Percentiles rank a stretch among this genome's conserved stretches.
Evolutionary conservation across 1,140 invertebrate genomes (phyloP).

Genomic region (Cyrtorhinus lividipennis): DNA sequence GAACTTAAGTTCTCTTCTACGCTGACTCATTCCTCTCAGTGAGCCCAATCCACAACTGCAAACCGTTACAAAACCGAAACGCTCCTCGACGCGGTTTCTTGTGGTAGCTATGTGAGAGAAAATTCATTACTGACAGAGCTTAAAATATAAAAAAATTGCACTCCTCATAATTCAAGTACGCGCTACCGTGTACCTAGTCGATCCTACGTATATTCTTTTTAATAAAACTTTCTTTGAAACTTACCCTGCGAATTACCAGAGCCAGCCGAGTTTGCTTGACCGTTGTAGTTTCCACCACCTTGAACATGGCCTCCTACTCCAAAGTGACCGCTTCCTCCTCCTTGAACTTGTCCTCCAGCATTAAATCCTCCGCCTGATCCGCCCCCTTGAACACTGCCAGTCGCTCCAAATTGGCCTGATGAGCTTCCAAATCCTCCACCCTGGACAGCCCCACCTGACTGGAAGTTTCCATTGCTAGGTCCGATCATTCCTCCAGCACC

Average conservation of each 20-base stretch:
- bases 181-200: too few relatives aligned
- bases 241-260: neutral
- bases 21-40: neutral
- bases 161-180: too few relatives aligned
- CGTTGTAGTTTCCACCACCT: neutral
- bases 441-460: neutral
- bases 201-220: too few relatives aligned
- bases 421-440: neutral
- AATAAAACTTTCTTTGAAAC: too few relatives aligned
- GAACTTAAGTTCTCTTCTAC: neutral
- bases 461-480: neutral
- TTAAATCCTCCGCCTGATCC: conserved; percentile 7
- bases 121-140: too few relatives aligned
- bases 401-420: neutral
- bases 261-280: neutral
- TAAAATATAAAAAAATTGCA: too few relatives aligned
- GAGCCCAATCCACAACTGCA: too few relatives aligned
- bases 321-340: neutral
- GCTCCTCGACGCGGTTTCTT: too few relatives aligned
- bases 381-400: conserved; percentile 12
- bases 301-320: neutral
- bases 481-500: neutral
- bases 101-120: too few relatives aligned
- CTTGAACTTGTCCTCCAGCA: neutral
- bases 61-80: too few relatives aligned